phyloP scores from a whole-genome alignment of 2,113 vertebrate genomes.

The Phasianus colchicus region DNA sequence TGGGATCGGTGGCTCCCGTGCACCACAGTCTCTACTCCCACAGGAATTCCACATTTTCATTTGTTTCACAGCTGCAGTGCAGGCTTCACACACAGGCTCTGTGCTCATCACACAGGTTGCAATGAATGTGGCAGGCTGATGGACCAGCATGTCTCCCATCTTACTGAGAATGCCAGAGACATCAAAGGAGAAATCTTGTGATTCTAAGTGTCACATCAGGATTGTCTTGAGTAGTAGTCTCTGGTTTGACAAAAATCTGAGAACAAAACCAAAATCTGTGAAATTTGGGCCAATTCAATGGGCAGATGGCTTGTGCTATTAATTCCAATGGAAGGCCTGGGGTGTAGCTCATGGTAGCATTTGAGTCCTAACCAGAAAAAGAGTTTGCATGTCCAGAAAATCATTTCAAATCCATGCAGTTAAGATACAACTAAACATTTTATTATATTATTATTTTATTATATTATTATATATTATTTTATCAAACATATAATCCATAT shows the following conservation, averaged over 20 bases:
- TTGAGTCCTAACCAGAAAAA: background rate
- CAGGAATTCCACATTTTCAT: background rate
- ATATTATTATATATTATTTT: no score
- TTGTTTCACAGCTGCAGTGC: background rate
- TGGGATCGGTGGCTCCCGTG: fast-evolving
- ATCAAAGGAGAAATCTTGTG: background rate
- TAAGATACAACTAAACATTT: background rate
- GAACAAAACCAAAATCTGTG: background rate
- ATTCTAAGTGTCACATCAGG: background rate
- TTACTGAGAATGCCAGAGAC: background rate
- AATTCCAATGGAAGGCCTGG: background rate
- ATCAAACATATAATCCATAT: background rate
- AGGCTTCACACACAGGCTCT: background rate
- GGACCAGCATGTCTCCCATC: fast-evolving
- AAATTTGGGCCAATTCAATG: background rate
- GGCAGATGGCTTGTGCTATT: background rate
- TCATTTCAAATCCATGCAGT: background rate
- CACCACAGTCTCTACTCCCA: fast-evolving
- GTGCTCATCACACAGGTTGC: background rate
- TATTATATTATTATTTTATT: background rate
- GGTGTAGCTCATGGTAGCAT: background rate
- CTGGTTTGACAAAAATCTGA: background rate
- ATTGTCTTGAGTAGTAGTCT: background rate
- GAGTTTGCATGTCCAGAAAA: background rate
- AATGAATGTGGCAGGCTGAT: fast-evolving